Percentiles rank a stretch among this genome's conserved stretches.
Conservation (phyloP, 2,797 vertebrate genomes). For the Eurystomus glaucurus region DNA sequence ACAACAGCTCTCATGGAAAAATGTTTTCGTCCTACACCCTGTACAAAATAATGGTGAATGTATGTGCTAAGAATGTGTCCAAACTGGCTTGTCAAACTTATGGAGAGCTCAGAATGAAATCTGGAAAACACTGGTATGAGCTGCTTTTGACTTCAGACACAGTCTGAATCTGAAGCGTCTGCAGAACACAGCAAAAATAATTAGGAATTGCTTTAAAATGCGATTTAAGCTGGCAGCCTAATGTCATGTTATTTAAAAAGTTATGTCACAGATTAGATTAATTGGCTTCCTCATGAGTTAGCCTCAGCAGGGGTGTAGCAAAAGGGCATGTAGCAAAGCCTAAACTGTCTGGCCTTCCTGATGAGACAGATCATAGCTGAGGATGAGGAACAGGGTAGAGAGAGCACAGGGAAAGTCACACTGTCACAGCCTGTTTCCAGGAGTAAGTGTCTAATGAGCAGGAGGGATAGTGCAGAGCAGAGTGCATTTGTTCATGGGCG, state of each 20-base stretch:
- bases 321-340: neutral
- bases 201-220: slow-evolving; percentile 22
- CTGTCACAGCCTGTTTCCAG: neutral
- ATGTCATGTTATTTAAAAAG: neutral
- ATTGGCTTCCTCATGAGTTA: slow-evolving; percentile 31
- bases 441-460: neutral
- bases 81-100: neutral
- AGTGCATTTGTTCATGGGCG: neutral
- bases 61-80: neutral
- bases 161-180: neutral
- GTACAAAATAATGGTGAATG: neutral
- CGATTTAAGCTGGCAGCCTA: slow-evolving; percentile 10
- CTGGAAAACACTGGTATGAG: neutral
- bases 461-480: neutral
- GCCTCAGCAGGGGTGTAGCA: neutral
- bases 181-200: neutral
- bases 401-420: neutral
- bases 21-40: neutral
- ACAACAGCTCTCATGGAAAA: neutral
- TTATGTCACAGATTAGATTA: slow-evolving; percentile 17
- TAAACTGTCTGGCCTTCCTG: neutral
- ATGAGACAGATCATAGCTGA: neutral
- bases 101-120: rapidly evolving
- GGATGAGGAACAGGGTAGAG: neutral
- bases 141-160: neutral